Evolutionary conservation across 2,113 vertebrate species (phyloP), one percentile per base, ranked within the genome.

Genomic region (Ctenomys sociabilis): DNA sequence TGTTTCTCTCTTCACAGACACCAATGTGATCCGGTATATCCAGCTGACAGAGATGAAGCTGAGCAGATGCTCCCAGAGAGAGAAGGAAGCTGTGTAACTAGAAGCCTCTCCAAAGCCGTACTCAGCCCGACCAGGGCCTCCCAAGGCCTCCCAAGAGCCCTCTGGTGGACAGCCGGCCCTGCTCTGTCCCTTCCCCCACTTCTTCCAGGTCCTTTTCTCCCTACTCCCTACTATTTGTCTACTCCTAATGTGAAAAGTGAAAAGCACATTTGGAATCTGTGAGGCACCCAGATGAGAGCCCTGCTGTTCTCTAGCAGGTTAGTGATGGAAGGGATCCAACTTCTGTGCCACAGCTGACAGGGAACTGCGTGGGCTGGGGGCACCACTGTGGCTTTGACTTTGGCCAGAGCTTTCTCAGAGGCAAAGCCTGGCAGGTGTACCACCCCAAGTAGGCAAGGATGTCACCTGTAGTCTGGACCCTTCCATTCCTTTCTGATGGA

Each of bases 41-140:
- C 99, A 99, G 98, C 98, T 99, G 99, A 99, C 99, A 45, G 99
- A 99, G 98, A 99, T 99, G 99, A 99, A 99, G 97, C 99, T 99
- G 97, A 99, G 99, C 97, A 99, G 99, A 92, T 99, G 98, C 96
- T 99, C 99, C 97, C 99, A 99, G 98, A 99, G 98, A 98, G 99
- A 99, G 97, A 99, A 99, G 91, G 99, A 99, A 98, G 98, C 99
- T 88, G 97, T 99, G 96, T 99, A 99, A 99, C 97, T 80, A 92
- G 85, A 95, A 93, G 93, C 90, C 63, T 11, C 97, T 96, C 97
- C 96, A 85, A 87, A 97, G 97, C 97, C 72, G 94, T 93, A 81
- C 97, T 93, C 70, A 35, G 49, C 92, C 95, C 54, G 96, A 96
- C 96, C 83, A 77, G 92, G 95, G 92, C 81, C 98, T 93, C 97